These are phyloP conservation scores for Melinaea marsaeus DNA, from an alignment of 2,888 invertebrate species.

Conservation along the genomic window DNA sequence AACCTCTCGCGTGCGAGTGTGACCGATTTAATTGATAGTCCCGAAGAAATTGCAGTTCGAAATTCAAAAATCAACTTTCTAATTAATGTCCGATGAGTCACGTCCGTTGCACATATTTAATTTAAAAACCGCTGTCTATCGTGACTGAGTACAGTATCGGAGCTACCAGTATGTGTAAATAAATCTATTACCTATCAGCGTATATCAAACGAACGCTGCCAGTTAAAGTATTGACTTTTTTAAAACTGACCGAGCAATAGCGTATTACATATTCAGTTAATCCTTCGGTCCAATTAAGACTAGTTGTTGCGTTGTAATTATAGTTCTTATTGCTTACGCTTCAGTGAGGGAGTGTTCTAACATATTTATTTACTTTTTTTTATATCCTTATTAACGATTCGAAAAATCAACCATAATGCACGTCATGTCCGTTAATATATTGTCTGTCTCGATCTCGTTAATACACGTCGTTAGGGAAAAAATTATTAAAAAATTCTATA, in stretches of 20 bases:
- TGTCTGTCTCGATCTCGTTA: slow-evolving; percentile 13
- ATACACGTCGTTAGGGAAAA: slow-evolving; percentile 32
- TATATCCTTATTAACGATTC: slow-evolving; percentile 9
- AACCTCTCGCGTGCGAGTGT: slow-evolving; percentile 28
- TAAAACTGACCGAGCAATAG: slow-evolving; percentile 48
- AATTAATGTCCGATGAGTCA: slow-evolving; percentile 30
- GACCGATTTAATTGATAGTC: slow-evolving; percentile 24
- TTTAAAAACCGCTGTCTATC: slow-evolving; percentile 37
- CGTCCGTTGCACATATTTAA: slow-evolving; percentile 34
- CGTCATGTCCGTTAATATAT: slow-evolving; percentile 9
- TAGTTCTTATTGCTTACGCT: slow-evolving; percentile 57
- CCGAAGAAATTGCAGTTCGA: slow-evolving; percentile 29
- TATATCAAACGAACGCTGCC: slow-evolving; percentile 44
- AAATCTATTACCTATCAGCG: slow-evolving; percentile 57
- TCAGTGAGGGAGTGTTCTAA: slow-evolving; percentile 46
- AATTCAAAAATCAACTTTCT: slow-evolving; percentile 31
- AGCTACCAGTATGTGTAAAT: slow-evolving; percentile 38
- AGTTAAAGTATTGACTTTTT: slow-evolving; percentile 42
- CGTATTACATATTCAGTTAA: slow-evolving; percentile 62
- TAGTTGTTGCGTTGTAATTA: slow-evolving; percentile 57
- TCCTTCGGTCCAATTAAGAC: slow-evolving; percentile 65
- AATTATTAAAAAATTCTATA: slow-evolving; percentile 28
- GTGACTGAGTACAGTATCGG: slow-evolving; percentile 44
- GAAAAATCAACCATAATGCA: slow-evolving; percentile 22
- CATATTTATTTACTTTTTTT: slow-evolving; percentile 27